A percentile compares a stretch with the other conserved stretches of the same genome.
Conservation (phyloP, 2,113 vertebrate species). For the Tachysurus fulvidraco region DNA sequence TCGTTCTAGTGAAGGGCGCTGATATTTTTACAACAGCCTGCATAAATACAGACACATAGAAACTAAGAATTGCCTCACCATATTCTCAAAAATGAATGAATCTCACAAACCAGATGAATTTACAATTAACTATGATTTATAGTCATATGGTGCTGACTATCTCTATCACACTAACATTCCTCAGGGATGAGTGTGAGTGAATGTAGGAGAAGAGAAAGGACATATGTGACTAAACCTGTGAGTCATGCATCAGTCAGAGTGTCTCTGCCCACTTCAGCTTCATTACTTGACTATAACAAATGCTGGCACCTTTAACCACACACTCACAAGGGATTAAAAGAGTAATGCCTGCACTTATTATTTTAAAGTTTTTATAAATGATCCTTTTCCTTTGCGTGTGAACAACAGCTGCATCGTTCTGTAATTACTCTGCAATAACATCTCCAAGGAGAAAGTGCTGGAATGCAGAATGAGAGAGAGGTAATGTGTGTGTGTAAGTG, state of each 20-base stretch:
- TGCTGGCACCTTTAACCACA: neutral
- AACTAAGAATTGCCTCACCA: neutral
- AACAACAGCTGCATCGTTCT: neutral
- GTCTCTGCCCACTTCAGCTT: constrained; percentile 10
- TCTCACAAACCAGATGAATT: neutral
- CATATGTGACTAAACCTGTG: neutral
- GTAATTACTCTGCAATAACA: neutral
- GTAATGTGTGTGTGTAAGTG: neutral
- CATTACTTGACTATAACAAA: constrained; percentile 15
- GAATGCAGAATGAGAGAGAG: neutral
- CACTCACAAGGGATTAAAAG: neutral
- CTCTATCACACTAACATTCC: neutral
- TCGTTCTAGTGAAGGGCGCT: neutral
- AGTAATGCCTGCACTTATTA: neutral
- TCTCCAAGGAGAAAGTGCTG: neutral
- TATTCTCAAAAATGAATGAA: neutral
- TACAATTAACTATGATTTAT: neutral
- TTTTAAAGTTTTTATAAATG: neutral
- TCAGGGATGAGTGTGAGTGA: constrained; percentile 5
- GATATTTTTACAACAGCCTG: neutral
- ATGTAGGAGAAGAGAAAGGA: neutral
- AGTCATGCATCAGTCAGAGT: neutral
- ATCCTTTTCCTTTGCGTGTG: neutral
- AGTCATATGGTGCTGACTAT: neutral
- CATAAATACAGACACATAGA: neutral